Conservation (phyloP, 1,140 invertebrate genomes). For the Lethocerus indicus region DNA sequence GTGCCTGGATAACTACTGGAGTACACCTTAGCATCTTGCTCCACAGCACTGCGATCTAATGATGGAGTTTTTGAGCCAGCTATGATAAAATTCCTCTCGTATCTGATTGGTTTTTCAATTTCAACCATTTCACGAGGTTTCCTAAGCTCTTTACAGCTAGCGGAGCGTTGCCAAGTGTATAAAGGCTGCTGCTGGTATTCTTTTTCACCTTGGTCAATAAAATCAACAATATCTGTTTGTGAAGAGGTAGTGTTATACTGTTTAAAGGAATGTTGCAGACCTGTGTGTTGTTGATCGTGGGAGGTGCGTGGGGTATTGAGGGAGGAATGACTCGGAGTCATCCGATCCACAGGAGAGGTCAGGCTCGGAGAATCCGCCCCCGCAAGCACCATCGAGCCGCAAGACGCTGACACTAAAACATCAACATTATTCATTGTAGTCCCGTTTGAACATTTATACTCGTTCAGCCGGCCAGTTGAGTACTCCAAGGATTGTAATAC, state of each 20-base stretch:
- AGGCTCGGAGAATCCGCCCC: constrained; percentile 22
- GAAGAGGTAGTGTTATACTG: constrained; percentile 16
- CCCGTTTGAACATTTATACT: background rate
- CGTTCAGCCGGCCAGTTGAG: too few relatives aligned
- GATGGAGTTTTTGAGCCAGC: constrained; percentile 19
- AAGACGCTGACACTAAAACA: constrained; percentile 32
- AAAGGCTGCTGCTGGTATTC: constrained; percentile 22
- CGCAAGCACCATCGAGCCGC: constrained; percentile 31
- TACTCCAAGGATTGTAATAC: too few relatives aligned
- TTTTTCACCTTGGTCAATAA: constrained; percentile 22
- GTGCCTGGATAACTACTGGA: constrained; percentile 72
- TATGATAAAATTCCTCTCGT: constrained; percentile 20
- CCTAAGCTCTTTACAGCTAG: constrained; percentile 37
- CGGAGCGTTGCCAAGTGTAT: constrained; percentile 52
- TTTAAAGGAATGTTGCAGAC: constrained; percentile 15
- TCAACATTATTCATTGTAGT: constrained; percentile 2
- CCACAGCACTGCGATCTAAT: constrained; percentile 16
- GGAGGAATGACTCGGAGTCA: constrained; percentile 9
- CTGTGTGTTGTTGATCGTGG: constrained; percentile 11
- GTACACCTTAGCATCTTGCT: constrained; percentile 40
- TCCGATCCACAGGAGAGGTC: constrained; percentile 18
- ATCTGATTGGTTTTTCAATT: constrained; percentile 9
- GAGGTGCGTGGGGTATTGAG: constrained; percentile 11
- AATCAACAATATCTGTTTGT: constrained; percentile 19
- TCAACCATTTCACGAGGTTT: constrained; percentile 7